Evolutionary conservation across 2,797 vertebrate genomes (phyloP).

Genomic region (Peromyscus nudipes): DNA sequence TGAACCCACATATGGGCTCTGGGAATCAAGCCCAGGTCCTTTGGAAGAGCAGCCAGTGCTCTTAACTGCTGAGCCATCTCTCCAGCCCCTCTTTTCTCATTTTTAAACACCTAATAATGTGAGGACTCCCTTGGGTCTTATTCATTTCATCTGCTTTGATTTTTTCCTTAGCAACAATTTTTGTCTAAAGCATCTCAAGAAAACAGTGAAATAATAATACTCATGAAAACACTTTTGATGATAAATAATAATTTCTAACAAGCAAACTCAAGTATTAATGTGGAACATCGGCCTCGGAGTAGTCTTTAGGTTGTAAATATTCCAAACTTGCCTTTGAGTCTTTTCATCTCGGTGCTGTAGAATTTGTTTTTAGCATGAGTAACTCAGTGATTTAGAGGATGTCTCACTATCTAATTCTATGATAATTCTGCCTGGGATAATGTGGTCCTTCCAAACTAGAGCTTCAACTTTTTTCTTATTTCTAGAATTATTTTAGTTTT

Average conservation of each 20-base stretch:
- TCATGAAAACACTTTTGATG: not conserved
- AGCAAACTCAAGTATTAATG: constrained; percentile 27
- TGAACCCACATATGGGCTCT: not conserved
- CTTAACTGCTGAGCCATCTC: not conserved
- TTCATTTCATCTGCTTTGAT: constrained; percentile 3
- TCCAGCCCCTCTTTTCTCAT: not conserved
- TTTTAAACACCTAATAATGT: not conserved
- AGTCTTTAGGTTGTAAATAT: constrained; percentile 31
- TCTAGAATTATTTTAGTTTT: constrained; percentile 13
- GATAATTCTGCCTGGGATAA: not conserved
- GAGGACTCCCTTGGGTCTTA: not conserved
- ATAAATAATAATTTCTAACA: constrained; percentile 56
- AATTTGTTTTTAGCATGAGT: constrained; percentile 43
- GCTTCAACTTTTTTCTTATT: constrained; percentile 35
- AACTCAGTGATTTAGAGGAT: constrained; percentile 39
- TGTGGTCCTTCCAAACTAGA: not conserved
- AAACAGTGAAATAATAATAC: constrained; percentile 35
- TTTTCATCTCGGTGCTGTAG: not conserved
- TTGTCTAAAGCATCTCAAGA: not conserved
- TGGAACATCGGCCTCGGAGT: not conserved
- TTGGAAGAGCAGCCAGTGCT: not conserved
- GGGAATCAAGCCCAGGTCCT: not conserved
- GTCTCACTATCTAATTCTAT: constrained; percentile 17
- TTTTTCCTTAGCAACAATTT: constrained; percentile 58
- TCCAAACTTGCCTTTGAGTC: constrained; percentile 18